Conservation (phyloP, 2,797 vertebrate genomes). For the Ptychobarbus kaznakovi region DNA sequence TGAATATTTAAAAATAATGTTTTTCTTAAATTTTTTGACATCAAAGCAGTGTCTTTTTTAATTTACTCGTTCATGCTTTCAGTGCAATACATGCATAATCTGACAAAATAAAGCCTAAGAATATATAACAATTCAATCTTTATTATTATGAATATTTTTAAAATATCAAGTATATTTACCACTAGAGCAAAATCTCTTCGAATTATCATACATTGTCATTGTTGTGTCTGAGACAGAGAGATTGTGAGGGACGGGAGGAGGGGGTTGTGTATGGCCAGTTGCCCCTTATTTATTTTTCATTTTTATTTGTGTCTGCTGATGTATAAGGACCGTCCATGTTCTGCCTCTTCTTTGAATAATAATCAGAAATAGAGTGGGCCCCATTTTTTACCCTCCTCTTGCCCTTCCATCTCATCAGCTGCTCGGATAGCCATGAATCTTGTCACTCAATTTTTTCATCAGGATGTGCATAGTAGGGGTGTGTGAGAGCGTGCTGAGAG, state of each 20-base stretch:
- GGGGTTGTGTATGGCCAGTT: conserved; percentile 33
- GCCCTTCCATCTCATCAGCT: conserved; percentile 74
- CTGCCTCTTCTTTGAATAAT: conserved; percentile 65
- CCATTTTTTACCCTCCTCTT: conserved; percentile 65
- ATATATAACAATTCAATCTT: not conserved
- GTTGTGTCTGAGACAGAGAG: not conserved
- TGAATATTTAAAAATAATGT: not conserved
- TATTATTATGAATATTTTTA: not conserved
- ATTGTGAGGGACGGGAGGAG: conserved; percentile 7
- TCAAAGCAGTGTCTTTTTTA: not conserved
- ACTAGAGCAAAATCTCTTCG: not conserved
- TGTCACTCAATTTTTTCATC: conserved; percentile 85
- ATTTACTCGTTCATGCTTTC: conserved; percentile 5
- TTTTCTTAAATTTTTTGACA: not conserved
- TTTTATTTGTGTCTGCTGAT: conserved; percentile 64
- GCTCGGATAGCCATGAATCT: conserved; percentile 81
- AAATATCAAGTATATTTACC: not conserved
- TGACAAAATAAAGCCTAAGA: not conserved
- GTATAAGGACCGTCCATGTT: conserved; percentile 69
- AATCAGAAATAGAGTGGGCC: conserved; percentile 57
- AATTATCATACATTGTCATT: not conserved
- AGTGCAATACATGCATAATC: not conserved
- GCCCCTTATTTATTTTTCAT: conserved; percentile 68
- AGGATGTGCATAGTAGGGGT: conserved; percentile 65
- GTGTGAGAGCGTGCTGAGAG: conserved; percentile 67